These are phyloP conservation scores for Caenorhabditis afra DNA, from an alignment of 2,888 invertebrate species.

Conservation along the genomic window DNA sequence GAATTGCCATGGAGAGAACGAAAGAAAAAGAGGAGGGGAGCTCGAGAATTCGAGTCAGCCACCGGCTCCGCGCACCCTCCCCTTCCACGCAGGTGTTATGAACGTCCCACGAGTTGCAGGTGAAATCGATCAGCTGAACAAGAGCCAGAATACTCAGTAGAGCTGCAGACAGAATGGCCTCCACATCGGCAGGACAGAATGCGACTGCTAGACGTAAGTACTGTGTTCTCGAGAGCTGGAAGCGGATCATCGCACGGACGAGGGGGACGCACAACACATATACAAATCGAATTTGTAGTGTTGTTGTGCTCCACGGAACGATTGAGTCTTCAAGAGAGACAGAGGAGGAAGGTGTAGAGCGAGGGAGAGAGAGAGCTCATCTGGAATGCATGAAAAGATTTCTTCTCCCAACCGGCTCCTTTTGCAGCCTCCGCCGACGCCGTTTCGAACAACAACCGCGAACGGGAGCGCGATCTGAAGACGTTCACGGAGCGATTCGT, in stretches of 20 bases:
- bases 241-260: background rate
- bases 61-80: constrained; percentile 1
- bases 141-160: background rate
- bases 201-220: constrained; percentile 23
- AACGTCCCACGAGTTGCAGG: constrained; percentile 13
- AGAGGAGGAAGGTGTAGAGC: constrained; percentile 2
- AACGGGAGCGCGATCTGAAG: constrained; percentile 61
- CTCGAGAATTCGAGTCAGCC: constrained; percentile 4
- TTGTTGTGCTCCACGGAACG: constrained; percentile 27
- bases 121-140: constrained; percentile 22
- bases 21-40: background rate
- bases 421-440: constrained; percentile 62
- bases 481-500: constrained; percentile 70
- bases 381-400: constrained; percentile 53
- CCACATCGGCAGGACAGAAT: constrained; percentile 49
- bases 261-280: background rate
- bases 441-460: constrained; percentile 55
- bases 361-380: constrained; percentile 19
- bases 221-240: background rate
- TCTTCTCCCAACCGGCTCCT: constrained; percentile 6
- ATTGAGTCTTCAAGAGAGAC: constrained; percentile 13
- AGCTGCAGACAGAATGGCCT: constrained; percentile 45
- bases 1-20: constrained; percentile 12
- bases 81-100: constrained; percentile 14
- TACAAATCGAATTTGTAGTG: constrained; percentile 55